Percentiles rank a stretch among this genome's conserved stretches.
phyloP scores from a whole-genome alignment of 2,113 vertebrate genomes.

The Hyaena hyaena region DNA sequence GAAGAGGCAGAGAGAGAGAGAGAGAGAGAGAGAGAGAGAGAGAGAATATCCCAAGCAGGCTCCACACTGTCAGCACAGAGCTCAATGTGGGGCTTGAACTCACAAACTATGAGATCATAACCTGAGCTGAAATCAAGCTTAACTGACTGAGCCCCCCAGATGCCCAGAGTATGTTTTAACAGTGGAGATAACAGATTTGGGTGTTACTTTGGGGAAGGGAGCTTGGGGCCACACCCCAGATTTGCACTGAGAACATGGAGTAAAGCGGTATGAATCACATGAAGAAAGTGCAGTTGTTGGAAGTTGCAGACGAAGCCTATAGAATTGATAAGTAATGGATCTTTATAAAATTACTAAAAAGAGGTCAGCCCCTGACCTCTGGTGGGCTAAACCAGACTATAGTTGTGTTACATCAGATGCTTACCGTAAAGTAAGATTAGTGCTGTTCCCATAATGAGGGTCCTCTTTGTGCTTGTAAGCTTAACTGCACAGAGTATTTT shows the following conservation, averaged over 20 bases:
- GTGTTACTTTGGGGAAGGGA: background rate
- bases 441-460: background rate
- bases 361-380: background rate
- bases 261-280: background rate
- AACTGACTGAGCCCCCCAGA: too few relatives aligned
- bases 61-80: too few relatives aligned
- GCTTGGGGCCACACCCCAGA: background rate
- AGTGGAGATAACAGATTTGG: constrained; percentile 41
- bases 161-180: background rate
- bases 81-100: too few relatives aligned
- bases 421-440: background rate
- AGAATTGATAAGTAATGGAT: background rate
- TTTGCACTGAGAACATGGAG: background rate
- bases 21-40: too few relatives aligned
- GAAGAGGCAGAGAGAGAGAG: too few relatives aligned
- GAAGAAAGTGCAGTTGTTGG: background rate
- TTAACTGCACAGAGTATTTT: constrained; percentile 35
- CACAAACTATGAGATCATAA: too few relatives aligned
- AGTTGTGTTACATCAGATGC: background rate
- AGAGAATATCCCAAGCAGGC: too few relatives aligned
- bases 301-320: background rate
- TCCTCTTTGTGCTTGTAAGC: background rate
- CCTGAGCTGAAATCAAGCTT: too few relatives aligned
- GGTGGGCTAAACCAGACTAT: background rate
- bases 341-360: background rate